A percentile compares a stretch with the other conserved stretches of the same genome.
These are phyloP conservation scores for Drosophila virilis DNA, from an alignment of 1,140 invertebrate species.

Conservation along the genomic window DNA sequence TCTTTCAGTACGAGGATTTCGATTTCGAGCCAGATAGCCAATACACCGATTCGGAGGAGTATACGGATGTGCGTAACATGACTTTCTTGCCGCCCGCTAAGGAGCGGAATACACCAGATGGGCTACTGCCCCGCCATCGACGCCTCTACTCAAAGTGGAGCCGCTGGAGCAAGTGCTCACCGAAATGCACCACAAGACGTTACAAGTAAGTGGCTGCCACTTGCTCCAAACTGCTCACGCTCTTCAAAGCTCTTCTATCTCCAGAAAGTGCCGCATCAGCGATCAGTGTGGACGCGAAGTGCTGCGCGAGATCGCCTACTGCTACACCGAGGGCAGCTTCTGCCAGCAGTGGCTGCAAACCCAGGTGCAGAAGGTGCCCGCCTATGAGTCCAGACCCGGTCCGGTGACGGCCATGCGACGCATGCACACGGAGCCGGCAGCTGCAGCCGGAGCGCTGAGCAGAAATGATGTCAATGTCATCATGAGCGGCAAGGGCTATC, in stretches of 20 bases:
- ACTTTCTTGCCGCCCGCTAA: constrained; percentile 39
- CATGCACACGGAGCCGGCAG: constrained; percentile 42
- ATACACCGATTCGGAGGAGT: constrained; percentile 60
- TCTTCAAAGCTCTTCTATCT: not conserved
- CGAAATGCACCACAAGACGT: constrained; percentile 84
- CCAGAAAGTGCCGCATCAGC: constrained; percentile 90
- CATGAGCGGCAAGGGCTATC: constrained; percentile 74
- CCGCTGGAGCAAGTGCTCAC: constrained; percentile 84
- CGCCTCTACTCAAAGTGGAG: constrained; percentile 84
- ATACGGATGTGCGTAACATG: constrained; percentile 43
- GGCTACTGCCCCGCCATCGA: constrained; percentile 49
- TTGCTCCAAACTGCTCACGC: not conserved
- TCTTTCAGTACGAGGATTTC: constrained; percentile 78
- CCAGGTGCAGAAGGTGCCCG: constrained; percentile 64
- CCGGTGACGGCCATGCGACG: constrained; percentile 48
- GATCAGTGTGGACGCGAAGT: constrained; percentile 90
- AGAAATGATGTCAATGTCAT: constrained; percentile 76
- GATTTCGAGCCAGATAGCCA: constrained; percentile 58
- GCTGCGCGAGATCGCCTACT: constrained; percentile 92
- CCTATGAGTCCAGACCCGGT: constrained; percentile 62
- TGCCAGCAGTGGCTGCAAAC: constrained; percentile 90
- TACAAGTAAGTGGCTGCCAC: constrained; percentile 69
- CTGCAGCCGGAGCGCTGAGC: constrained; percentile 1
- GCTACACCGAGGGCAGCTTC: constrained; percentile 91
- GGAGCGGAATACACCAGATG: constrained; percentile 60